Base-by-base conservation (phyloP, 37 sponge, comb jelly and placozoan species). In the Spongilla lacustris region DNA sequence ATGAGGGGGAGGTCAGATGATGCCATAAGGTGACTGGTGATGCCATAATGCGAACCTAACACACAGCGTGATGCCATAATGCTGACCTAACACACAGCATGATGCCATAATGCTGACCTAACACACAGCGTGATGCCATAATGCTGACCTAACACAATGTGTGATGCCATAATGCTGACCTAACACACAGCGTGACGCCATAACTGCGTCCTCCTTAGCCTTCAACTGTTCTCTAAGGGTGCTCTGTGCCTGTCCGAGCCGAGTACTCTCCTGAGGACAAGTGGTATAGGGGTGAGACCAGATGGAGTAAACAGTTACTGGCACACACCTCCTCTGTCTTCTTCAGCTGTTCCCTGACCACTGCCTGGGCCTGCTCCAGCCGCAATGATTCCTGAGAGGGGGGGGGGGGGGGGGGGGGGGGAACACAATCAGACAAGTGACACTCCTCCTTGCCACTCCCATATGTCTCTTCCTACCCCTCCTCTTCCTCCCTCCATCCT, bases 161-260 rank as follows among this genome's bases (percentile, higher is more conserved):
- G n/a, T n/a, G n/a, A n/a, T n/a, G n/a, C n/a, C n/a, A 58, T 58
- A 17, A 8, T 3, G 71, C 85, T 75, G 21, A 85, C 90, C 90
- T 46, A 90, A 27, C 36, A 85, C 75, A 4, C 27, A 29, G 41
- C 86, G 91, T 19, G 86, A 73, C 0, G 81, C 37, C 14, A 17
- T 14, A 11, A 77, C 25, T 27, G 76, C 75, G 19, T 75, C 69
- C 32, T 83, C 73, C 36, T 92, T 84, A 10, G 73, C 76, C 49
- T 84, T 58, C 50, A 92, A 67, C 73, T 92, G 88, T 48, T 84
- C 76, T 34, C 71, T 49, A 73, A 92, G 72, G 0, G 84, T 70
- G 30, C 32, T 36, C 36, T 83, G 80, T 17, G 77, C 69, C 71
- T 88, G 75, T 29, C 88, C 88, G 36, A 92, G 50, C 67, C 85